Percentiles rank a stretch among this genome's conserved stretches.
phyloP scores from a whole-genome alignment of 2,113 vertebrate genomes.

The Epinephelus cyanopodus region DNA sequence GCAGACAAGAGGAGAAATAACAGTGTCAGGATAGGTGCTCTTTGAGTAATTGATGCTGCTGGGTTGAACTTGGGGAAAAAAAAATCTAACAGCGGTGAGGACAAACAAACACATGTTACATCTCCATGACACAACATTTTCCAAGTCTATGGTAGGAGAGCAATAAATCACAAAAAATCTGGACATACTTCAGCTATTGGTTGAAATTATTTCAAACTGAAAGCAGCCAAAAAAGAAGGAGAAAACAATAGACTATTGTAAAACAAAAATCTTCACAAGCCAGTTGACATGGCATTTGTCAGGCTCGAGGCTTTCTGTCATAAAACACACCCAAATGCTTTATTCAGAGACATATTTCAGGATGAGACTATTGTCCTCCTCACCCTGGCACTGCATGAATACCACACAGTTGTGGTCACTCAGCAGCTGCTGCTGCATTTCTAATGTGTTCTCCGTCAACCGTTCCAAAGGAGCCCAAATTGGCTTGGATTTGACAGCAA shows the following conservation, averaged over 20 bases:
- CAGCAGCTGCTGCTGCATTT: constrained; percentile 72
- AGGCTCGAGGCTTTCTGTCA: constrained; percentile 49
- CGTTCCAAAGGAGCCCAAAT: constrained; percentile 63
- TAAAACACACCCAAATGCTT: constrained; percentile 48
- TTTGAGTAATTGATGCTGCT: constrained; percentile 52
- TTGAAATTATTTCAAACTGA: constrained; percentile 12
- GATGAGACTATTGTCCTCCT: constrained; percentile 60
- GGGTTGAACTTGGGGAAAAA: neutral
- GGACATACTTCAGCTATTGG: neutral
- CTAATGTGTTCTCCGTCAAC: constrained; percentile 59
- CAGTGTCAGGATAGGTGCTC: constrained; percentile 54
- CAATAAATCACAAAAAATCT: constrained; percentile 23
- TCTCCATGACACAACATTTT: neutral
- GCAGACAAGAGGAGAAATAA: constrained; percentile 73
- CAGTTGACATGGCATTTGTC: constrained; percentile 34
- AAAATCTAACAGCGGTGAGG: neutral
- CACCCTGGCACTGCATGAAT: constrained; percentile 60
- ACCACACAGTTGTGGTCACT: constrained; percentile 54
- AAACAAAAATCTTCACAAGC: constrained; percentile 26
- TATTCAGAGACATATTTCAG: constrained; percentile 52
- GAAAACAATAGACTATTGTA: constrained; percentile 15
- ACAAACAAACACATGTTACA: constrained; percentile 23
- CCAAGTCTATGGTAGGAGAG: neutral
- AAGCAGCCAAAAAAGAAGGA: constrained; percentile 7
- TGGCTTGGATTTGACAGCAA: constrained; percentile 62